Evolutionary conservation across 2,113 vertebrate species (phyloP).

Genomic region (Neotoma lepida): DNA sequence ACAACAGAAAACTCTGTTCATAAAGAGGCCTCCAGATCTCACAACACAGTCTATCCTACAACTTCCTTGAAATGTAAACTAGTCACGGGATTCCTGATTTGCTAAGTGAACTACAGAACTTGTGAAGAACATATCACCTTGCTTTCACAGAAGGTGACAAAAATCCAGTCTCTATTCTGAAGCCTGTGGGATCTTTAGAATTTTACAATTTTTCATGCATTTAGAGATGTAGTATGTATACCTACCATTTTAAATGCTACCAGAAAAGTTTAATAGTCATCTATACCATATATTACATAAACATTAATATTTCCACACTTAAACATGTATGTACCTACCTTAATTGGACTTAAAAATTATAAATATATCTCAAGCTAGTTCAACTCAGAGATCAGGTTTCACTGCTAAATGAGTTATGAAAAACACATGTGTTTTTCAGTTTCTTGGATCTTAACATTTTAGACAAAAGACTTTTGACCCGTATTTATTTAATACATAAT

Average conservation of each 20-base stretch:
- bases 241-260: neutral
- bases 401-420: constrained; percentile 5
- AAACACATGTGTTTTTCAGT: constrained; percentile 43
- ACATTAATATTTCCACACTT: neutral
- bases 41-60: neutral
- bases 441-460: constrained; percentile 38
- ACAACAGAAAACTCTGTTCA: neutral
- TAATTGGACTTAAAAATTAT: constrained; percentile 32
- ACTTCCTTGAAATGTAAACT: constrained; percentile 37
- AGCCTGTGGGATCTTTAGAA: neutral
- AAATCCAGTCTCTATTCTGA: neutral
- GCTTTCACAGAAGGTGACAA: neutral
- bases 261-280: neutral
- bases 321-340: constrained; percentile 20
- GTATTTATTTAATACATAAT: constrained; percentile 60
- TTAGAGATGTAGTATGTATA: neutral
- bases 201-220: neutral
- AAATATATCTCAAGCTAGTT: neutral
- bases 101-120: neutral
- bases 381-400: constrained; percentile 35
- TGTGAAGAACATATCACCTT: neutral
- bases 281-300: neutral
- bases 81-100: neutral
- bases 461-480: neutral
- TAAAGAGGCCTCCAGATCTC: neutral